Percentiles rank a stretch among this genome's conserved stretches.
Conservation (phyloP, 2,888 invertebrate genomes). For the Ophion slaviceki region DNA sequence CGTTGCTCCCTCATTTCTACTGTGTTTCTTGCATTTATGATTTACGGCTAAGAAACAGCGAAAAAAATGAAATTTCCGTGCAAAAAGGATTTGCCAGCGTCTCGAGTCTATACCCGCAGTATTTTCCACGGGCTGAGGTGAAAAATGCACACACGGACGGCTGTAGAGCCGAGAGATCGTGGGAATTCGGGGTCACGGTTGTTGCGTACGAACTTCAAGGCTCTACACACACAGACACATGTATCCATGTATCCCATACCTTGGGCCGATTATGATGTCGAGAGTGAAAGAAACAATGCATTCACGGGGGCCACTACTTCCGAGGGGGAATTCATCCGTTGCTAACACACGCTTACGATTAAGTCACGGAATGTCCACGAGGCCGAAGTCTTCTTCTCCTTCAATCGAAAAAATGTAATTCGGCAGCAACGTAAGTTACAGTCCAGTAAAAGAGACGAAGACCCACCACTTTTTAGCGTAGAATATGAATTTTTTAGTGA, state of each 20-base stretch:
- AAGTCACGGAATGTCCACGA: neutral
- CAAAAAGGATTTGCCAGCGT: neutral
- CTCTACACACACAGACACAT: neutral
- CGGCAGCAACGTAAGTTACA: neutral
- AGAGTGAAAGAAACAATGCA: conserved; percentile 41
- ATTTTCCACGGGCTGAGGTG: conserved; percentile 12
- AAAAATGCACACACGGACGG: conserved; percentile 35
- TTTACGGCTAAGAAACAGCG: neutral
- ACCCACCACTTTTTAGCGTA: too few species aligned
- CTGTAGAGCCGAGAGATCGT: conserved; percentile 62
- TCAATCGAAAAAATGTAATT: neutral
- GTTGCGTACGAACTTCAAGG: conserved; percentile 61
- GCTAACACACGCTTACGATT: neutral
- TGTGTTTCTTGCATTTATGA: neutral
- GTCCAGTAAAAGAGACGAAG: too few species aligned
- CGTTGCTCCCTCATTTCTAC: neutral
- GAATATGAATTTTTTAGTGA: too few species aligned
- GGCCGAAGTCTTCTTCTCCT: neutral
- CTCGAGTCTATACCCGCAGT: neutral
- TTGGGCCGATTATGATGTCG: conserved; percentile 44
- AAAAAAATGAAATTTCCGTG: neutral
- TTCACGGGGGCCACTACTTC: conserved; percentile 33
- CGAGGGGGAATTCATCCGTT: conserved; percentile 14
- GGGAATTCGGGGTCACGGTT: conserved; percentile 72
- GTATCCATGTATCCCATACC: neutral